Evolutionary conservation across 2,797 vertebrate genomes (phyloP), one percentile per base, ranked within the genome.

Genomic region (Mycteria americana): DNA sequence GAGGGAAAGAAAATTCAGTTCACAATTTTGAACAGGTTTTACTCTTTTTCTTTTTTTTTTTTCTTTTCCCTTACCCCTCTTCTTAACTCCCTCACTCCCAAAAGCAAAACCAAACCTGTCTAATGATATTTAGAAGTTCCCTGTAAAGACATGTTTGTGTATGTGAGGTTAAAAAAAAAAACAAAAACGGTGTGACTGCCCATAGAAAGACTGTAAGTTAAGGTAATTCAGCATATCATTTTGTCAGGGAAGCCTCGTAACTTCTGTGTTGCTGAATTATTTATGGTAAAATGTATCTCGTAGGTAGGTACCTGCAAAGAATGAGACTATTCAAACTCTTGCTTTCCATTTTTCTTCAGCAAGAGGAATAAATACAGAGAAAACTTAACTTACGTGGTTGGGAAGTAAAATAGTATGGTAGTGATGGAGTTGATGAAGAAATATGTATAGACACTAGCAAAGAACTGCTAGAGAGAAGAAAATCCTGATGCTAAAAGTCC

Each of bases 381-480:
- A 23, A 41, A 45, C 7, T 60, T n/a, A 54, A n/a, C 2, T 64
- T 72, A 10, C 0, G 5, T 1, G 4, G 4, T 6, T 87, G 63
- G 25, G 13, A 91, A 87, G 15, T 83, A 85, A 51, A 88, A 28
- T 60, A 70, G 7, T 51, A 16, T 22, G 10, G 9, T 77, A 51
- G 31, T 46, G 51, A 17, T 19, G n/a, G 43, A 88, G 18, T 22
- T 82, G 27, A 22, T 65, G 13, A 60, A 68, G 37, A 80, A 48
- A 25, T 50, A 28, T 3, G 6, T 65, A 6, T 28, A 48, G 9
- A 15, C 16, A 22, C 31, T 50, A 67, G n/a, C 6, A 37, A 76
- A 79, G 30, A 90, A 51, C 56, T 89, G 27, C 51, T 67, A 23
- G 51, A 74, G 54, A 56, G 14, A 84, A 88, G n/a, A 45, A 93